These are phyloP conservation scores for Prionace glauca DNA, from an alignment of 2,797 vertebrate genomes.

Conservation along the genomic window DNA sequence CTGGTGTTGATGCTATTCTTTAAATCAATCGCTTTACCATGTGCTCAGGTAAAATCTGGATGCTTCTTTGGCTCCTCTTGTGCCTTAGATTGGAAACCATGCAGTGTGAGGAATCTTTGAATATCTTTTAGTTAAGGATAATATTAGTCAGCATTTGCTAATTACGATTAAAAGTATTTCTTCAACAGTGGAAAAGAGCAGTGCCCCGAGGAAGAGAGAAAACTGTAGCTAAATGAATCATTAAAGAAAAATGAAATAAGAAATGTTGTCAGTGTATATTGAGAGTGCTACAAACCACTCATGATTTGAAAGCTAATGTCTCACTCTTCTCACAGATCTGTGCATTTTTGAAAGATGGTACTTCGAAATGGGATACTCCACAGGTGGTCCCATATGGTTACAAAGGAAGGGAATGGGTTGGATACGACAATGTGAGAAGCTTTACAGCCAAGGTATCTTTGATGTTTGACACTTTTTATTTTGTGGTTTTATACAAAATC, in stretches of 20 bases:
- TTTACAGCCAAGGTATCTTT: constrained; percentile 58
- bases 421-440: constrained; percentile 60
- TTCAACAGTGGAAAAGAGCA: too few relatives aligned
- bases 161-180: neutral
- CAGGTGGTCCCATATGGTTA: neutral
- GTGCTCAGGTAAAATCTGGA: neutral
- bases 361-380: constrained; percentile 8
- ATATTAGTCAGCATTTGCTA: neutral
- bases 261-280: neutral
- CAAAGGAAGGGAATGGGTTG: too few relatives aligned
- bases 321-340: constrained; percentile 1
- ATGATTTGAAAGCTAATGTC: constrained; percentile 36
- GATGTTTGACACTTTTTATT: too few relatives aligned
- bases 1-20: too few relatives aligned
- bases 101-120: neutral
- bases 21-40: neutral
- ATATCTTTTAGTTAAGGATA: too few relatives aligned
- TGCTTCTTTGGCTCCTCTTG: neutral
- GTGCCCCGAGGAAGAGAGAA: too few relatives aligned
- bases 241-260: neutral
- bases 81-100: neutral
- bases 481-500: neutral
- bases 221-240: neutral
- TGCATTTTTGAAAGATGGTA: constrained; percentile 42
- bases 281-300: neutral